Conservation (phyloP, 2,888 invertebrate species). For the Alsophila aescularia region DNA sequence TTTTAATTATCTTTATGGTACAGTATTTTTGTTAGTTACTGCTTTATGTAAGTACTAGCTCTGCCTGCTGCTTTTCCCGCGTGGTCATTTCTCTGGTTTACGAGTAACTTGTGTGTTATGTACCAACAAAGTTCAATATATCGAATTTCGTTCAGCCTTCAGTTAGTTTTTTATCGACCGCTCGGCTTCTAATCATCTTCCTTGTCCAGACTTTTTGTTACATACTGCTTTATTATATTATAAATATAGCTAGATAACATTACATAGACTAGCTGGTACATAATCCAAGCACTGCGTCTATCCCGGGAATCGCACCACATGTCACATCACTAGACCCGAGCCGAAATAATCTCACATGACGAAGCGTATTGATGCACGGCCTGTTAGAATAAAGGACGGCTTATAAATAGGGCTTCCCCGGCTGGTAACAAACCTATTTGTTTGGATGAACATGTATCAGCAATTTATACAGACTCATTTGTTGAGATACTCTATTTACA, state of each 20-base stretch:
- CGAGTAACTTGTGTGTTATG: no score
- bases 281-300: conserved; percentile 14
- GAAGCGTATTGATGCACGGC: conserved; percentile 42
- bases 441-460: conserved; percentile 30
- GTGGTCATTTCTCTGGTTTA: no score
- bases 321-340: conserved; percentile 31
- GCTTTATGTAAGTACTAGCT: no score
- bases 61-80: no score
- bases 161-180: no score
- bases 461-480: conserved; percentile 17
- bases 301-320: conserved; percentile 28
- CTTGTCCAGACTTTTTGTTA: no score
- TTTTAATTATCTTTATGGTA: no score
- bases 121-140: no score
- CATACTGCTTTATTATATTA: not conserved
- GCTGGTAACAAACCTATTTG: conserved; percentile 36
- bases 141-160: no score
- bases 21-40: no score
- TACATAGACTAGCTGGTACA: not conserved
- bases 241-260: not conserved
- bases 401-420: conserved; percentile 36
- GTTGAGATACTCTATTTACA: conserved; percentile 10
- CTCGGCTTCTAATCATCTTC: no score
- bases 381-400: conserved; percentile 37
- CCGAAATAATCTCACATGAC: conserved; percentile 49